Conservation (phyloP, 2,797 vertebrate species). For the Cirrhinus molitorella region DNA sequence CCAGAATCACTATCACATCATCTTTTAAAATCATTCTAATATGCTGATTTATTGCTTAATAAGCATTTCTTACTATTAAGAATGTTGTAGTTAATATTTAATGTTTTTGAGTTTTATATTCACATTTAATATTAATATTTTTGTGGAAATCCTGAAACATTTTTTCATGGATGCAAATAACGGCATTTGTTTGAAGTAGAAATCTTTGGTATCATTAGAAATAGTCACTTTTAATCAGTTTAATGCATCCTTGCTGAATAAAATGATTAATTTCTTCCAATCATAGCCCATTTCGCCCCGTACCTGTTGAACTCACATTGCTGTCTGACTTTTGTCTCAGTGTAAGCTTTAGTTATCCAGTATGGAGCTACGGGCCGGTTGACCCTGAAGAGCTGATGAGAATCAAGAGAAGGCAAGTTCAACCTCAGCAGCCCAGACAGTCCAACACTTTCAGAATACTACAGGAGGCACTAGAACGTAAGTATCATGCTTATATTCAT, state of each 20-base stretch:
- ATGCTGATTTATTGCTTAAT: no score
- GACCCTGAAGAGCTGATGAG: neutral
- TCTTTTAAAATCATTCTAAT: no score
- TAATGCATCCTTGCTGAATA: neutral
- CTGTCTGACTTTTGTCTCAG: neutral
- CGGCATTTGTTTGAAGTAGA: neutral
- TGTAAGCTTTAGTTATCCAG: neutral
- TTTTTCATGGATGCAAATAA: neutral
- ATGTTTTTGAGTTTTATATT: no score
- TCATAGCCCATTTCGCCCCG: neutral
- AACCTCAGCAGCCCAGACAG: neutral
- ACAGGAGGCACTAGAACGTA: neutral
- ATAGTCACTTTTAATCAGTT: neutral
- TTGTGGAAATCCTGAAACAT: neutral
- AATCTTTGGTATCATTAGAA: neutral
- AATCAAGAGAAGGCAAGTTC: neutral
- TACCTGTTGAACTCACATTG: neutral
- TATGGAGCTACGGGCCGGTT: neutral
- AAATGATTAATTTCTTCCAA: neutral
- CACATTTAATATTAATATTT: neutral
- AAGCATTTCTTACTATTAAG: no score
- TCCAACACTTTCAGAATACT: conserved; percentile 7
- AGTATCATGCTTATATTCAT: neutral
- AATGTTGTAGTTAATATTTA: no score
- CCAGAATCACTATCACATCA: no score